These are phyloP conservation scores for Zaprionus ornatus DNA, from an alignment of 1,140 invertebrate genomes.

Conservation along the genomic window DNA sequence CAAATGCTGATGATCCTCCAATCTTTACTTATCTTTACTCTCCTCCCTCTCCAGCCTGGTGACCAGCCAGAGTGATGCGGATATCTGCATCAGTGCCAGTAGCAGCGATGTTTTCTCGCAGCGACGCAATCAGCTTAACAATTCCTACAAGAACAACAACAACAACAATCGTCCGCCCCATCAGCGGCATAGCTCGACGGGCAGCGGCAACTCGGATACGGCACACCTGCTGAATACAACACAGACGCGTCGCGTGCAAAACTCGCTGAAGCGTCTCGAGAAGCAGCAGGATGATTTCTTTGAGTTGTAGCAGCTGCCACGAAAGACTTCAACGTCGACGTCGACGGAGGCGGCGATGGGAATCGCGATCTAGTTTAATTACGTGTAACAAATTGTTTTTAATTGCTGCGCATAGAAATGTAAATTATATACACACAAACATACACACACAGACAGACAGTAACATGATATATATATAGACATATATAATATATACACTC, in stretches of 20 bases:
- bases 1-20: background rate
- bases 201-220: conserved; percentile 82
- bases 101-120: conserved; percentile 71
- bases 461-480: conserved; percentile 10
- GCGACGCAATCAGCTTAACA: conserved; percentile 71
- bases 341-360: background rate
- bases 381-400: conserved; percentile 67
- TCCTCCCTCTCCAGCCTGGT: conserved; percentile 55
- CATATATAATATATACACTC: conserved; percentile 37
- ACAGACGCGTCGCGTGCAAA: conserved; percentile 90
- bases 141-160: conserved; percentile 79
- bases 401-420: conserved; percentile 56
- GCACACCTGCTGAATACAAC: conserved; percentile 89
- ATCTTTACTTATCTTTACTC: conserved; percentile 2
- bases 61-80: conserved; percentile 75
- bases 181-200: conserved; percentile 75
- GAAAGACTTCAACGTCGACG: background rate
- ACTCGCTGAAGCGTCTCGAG: conserved; percentile 91
- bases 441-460: conserved; percentile 29
- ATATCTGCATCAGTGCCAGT: conserved; percentile 68
- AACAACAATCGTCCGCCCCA: conserved; percentile 72
- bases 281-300: conserved; percentile 94
- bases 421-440: conserved; percentile 49
- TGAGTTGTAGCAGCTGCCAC: conserved; percentile 90
- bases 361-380: conserved; percentile 52